phyloP scores from a whole-genome alignment of 2,113 vertebrate species.

The Pygoscelis adeliae region DNA sequence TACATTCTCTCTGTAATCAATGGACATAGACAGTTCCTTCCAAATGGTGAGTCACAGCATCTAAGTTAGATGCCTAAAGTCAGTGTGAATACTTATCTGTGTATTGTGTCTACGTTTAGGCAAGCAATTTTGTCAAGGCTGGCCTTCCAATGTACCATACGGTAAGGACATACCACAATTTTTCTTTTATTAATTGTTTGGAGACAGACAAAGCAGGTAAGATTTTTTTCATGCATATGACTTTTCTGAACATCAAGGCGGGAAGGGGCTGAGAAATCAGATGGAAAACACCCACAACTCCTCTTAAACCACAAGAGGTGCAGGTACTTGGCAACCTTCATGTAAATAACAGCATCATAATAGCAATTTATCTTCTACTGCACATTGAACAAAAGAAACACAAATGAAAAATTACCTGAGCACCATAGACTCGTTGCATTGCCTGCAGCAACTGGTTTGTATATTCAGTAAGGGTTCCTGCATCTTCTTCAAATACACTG shows the following conservation, averaged over 20 bases:
- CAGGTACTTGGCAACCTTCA: not conserved
- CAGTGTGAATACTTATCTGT: not conserved
- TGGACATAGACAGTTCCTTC: not conserved
- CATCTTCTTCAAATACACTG: slow-evolving; percentile 98
- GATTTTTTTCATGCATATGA: not conserved
- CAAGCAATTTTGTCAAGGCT: not conserved
- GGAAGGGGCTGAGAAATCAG: not conserved
- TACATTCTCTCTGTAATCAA: not conserved
- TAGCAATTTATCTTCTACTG: not conserved
- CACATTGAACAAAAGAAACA: not conserved
- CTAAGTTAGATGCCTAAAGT: not conserved
- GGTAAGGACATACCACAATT: not conserved
- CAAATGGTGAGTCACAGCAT: not conserved
- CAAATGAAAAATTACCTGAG: slow-evolving; percentile 83
- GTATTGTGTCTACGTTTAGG: not conserved
- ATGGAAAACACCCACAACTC: not conserved
- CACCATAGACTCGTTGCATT: slow-evolving; percentile 95
- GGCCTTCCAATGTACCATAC: not conserved
- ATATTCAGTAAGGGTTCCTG: slow-evolving; percentile 94
- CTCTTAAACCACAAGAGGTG: not conserved
- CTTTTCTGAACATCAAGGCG: not conserved
- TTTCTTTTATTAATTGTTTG: not conserved
- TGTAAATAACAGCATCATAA: not conserved
- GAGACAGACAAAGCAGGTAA: not conserved
- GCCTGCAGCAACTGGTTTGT: slow-evolving; percentile 96